A percentile compares a stretch with the other conserved stretches of the same genome.
These are phyloP conservation scores for Pitta sordida DNA, from an alignment of 2,113 vertebrate species.

Conservation along the genomic window DNA sequence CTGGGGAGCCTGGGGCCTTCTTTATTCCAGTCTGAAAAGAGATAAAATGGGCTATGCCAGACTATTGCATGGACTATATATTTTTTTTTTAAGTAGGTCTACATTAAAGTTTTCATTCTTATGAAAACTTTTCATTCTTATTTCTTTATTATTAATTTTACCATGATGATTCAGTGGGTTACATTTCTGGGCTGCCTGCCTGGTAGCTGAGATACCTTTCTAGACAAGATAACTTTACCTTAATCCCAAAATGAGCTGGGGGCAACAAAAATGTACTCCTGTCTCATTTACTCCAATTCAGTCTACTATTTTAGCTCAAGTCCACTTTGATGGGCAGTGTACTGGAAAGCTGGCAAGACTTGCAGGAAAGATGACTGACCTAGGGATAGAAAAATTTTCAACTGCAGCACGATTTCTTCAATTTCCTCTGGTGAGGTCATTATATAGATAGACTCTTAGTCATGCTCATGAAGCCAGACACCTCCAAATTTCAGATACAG, in stretches of 20 bases:
- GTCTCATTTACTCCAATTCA: background rate
- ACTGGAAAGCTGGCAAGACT: background rate
- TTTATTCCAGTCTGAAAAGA: background rate
- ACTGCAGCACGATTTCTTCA: background rate
- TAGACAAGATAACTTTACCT: background rate
- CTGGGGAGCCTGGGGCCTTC: background rate
- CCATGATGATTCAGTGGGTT: background rate
- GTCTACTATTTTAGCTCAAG: background rate
- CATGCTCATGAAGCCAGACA: background rate
- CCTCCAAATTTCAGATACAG: background rate
- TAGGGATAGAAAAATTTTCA: background rate
- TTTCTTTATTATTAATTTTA: background rate
- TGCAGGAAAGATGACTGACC: background rate
- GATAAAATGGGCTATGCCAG: background rate
- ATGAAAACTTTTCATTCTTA: too few species aligned
- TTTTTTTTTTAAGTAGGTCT: background rate
- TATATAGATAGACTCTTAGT: background rate
- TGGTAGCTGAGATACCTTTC: background rate
- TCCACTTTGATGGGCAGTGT: background rate
- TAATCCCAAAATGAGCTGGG: background rate
- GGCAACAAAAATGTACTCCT: background rate
- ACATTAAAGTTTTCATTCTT: background rate
- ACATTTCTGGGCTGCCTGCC: background rate
- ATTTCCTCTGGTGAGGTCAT: background rate
- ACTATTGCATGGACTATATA: background rate